Evolutionary conservation across 1,140 invertebrate species (phyloP).

Genomic region (Drosophila guanche): DNA sequence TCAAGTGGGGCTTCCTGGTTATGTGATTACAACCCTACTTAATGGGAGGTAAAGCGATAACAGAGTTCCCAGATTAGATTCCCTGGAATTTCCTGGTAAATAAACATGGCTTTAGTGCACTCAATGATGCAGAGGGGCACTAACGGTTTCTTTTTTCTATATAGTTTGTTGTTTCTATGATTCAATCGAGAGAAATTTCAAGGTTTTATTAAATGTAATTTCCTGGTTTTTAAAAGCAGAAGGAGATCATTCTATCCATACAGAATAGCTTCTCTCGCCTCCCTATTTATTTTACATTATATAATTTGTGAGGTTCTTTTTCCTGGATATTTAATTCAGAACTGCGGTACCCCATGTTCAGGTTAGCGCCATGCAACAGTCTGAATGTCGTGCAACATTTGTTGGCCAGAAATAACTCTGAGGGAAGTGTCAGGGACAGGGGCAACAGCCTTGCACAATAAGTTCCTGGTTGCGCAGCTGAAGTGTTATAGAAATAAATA

Average conservation of each 20-base stretch:
- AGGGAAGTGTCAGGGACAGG: too few species aligned
- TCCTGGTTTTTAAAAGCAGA: too few species aligned
- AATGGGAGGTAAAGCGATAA: constrained; percentile 32
- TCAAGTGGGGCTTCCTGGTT: constrained; percentile 43
- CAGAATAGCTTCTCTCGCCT: too few species aligned
- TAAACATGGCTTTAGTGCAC: neutral
- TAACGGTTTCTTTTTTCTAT: neutral
- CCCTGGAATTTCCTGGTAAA: constrained; percentile 36
- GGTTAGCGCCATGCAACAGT: too few species aligned
- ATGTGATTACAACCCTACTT: constrained; percentile 24
- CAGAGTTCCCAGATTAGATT: constrained; percentile 21
- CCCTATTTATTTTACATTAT: too few species aligned
- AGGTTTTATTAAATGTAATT: constrained; percentile 2
- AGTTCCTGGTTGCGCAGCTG: constrained; percentile 68
- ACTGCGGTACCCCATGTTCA: too few species aligned
- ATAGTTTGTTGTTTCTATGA: neutral
- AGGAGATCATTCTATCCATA: too few species aligned
- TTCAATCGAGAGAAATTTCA: neutral
- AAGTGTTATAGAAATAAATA: constrained; percentile 19
- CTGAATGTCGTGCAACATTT: too few species aligned
- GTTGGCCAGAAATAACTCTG: too few species aligned
- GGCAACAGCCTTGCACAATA: constrained; percentile 68
- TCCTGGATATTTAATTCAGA: too few species aligned
- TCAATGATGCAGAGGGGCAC: neutral
- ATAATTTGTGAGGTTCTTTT: too few species aligned